Conservation (phyloP, 2,797 vertebrate species). For the Poeciliopsis presidionis region DNA sequence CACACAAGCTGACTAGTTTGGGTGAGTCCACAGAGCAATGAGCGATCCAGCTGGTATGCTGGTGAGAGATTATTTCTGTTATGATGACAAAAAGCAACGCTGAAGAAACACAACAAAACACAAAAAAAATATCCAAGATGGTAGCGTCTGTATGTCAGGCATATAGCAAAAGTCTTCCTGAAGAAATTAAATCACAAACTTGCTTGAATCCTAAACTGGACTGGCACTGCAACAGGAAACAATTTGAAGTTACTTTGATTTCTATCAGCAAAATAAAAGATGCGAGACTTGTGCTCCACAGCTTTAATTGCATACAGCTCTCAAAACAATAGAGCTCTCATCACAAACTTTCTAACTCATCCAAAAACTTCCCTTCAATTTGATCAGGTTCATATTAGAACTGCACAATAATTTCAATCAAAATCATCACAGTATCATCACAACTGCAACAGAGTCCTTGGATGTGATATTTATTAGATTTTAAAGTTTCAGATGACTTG, state of each 20-base stretch:
- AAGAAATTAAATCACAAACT: not conserved
- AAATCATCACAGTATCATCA: not conserved
- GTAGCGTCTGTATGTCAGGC: not conserved
- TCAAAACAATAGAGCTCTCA: not conserved
- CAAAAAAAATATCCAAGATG: constrained; percentile 1
- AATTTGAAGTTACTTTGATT: constrained; percentile 49
- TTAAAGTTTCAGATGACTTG: not conserved
- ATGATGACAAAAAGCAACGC: constrained; percentile 24
- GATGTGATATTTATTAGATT: not conserved
- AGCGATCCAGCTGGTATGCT: constrained; percentile 39
- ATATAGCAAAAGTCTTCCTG: not conserved
- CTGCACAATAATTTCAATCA: not conserved
- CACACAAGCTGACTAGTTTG: not conserved
- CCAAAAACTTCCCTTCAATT: not conserved
- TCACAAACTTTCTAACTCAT: not conserved
- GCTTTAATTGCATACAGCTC: constrained; percentile 10
- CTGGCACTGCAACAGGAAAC: constrained; percentile 53
- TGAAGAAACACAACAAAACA: constrained; percentile 14
- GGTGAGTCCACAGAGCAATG: constrained; percentile 6
- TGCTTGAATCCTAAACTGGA: constrained; percentile 26
- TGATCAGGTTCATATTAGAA: not conserved
- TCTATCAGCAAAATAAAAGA: constrained; percentile 45
- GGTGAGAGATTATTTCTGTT: constrained; percentile 19
- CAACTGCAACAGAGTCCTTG: not conserved
- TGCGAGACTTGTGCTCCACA: constrained; percentile 19